Evolutionary conservation across 2,888 invertebrate genomes (phyloP), one percentile per base, ranked within the genome.

Genomic region (Poecilus cupreus): DNA sequence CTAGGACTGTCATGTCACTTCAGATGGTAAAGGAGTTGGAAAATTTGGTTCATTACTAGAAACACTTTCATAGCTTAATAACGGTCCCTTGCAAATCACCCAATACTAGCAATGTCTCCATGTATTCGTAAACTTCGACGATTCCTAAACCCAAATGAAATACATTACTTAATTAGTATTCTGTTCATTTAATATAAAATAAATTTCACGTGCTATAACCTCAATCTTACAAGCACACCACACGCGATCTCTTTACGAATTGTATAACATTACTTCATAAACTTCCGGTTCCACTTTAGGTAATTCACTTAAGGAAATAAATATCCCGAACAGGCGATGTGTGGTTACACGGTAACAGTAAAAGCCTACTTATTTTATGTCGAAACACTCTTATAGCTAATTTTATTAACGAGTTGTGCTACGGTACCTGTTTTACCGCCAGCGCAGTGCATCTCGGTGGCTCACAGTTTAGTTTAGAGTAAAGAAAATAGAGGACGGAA

Each of bases 271-370:
- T 51, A 51, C 75, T 24, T 49, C 54, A 46, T 75, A 75, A 51
- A 75, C 22, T 75, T 51, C 24, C 75, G 43, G 43, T 26, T 32
- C 75, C 75, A 75, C 75, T 75, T 51, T 51, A 24, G 22, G 26
- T 75, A 75, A 75, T 75, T 75, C 75, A 75, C 75, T 75, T 75
- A 75, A 26, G 75, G 24, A 75, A 32, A 75, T 54, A 49, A 54
- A 75, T 75, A 75, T 75, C 54, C 75, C 16, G 22, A 37, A 51
- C 37, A 68, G 32, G 18, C 68, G 68, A 37, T 68, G 16, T 43
- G 43, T 43, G 43, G 43, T 43, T 43, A 22, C 26, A 75, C n/a
- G 43, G 43, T 43, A 11, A 22, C 26, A 75, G 75, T 51, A 75
- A 75, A 75, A 75, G 54, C 22, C 46, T 51, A 16, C 26, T 49